A percentile compares a stretch with the other conserved stretches of the same genome.
phyloP scores from a whole-genome alignment of 2,888 invertebrate genomes.

The Trachelus troglodyta region DNA sequence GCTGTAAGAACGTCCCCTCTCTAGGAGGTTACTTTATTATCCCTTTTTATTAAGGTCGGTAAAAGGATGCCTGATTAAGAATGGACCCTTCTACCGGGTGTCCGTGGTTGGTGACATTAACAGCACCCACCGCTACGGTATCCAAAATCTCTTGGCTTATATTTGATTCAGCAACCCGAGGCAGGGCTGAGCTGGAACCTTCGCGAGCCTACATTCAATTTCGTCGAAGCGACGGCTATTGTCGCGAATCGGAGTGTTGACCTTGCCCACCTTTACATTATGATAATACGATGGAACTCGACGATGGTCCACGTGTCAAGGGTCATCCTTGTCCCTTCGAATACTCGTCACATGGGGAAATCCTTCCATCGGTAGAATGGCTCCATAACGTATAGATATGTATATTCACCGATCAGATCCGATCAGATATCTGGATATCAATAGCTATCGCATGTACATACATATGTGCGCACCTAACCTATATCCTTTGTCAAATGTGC shows the following conservation, averaged over 20 bases:
- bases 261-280: neutral
- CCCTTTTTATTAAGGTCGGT: conserved; percentile 34
- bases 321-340: neutral
- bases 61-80: conserved; percentile 50
- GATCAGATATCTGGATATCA: neutral
- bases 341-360: neutral
- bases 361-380: neutral
- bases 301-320: neutral
- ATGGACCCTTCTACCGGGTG: conserved; percentile 55
- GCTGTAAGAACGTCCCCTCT: conserved; percentile 10
- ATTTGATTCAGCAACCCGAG: conserved; percentile 56
- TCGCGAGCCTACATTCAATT: conserved; percentile 53
- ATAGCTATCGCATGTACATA: neutral
- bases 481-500: neutral
- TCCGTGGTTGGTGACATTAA: conserved; percentile 57
- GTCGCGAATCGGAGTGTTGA: neutral
- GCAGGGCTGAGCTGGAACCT: conserved; percentile 43
- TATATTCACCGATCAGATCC: neutral
- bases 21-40: conserved; percentile 42
- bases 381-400: too few relatives aligned
- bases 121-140: conserved; percentile 45
- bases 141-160: conserved; percentile 46
- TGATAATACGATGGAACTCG: neutral
- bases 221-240: conserved; percentile 7
- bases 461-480: neutral